These are phyloP conservation scores for Denticeps clupeoides DNA, from an alignment of 2,797 vertebrate species.

Conservation along the genomic window DNA sequence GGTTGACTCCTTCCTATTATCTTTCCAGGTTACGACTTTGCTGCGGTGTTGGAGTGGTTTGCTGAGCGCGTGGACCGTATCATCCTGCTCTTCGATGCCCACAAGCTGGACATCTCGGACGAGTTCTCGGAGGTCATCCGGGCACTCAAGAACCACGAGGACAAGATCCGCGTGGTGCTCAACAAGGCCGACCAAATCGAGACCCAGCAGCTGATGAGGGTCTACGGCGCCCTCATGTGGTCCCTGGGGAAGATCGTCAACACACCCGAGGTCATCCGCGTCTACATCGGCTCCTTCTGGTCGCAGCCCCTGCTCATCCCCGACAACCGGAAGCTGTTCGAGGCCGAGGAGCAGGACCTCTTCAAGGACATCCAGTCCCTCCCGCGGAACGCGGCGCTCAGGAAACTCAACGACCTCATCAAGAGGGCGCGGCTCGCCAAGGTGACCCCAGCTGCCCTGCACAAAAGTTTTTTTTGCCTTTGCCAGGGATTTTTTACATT, in stretches of 20 bases:
- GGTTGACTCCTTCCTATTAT: neutral
- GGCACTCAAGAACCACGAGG: slow-evolving; percentile 92
- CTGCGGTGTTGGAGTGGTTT: slow-evolving; percentile 90
- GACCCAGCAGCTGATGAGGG: no score
- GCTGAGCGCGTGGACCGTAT: no score
- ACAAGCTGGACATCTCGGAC: slow-evolving; percentile 92
- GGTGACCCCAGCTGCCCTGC: slow-evolving; percentile 97
- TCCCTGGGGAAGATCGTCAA: slow-evolving; percentile 96
- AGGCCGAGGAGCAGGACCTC: slow-evolving; percentile 98
- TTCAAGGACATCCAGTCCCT: slow-evolving; percentile 94
- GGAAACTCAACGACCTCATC: no score
- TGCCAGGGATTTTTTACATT: no score
- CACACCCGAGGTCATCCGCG: slow-evolving; percentile 90
- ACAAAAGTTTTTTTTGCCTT: no score
- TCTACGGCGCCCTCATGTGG: slow-evolving; percentile 98
- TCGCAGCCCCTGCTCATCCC: slow-evolving; percentile 91
- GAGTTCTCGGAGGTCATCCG: slow-evolving; percentile 99
- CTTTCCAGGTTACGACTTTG: slow-evolving; percentile 84
- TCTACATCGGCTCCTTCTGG: slow-evolving; percentile 95
- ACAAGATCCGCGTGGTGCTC: no score
- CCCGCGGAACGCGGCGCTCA: slow-evolving; percentile 85
- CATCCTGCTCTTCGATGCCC: no score
- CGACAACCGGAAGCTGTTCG: slow-evolving; percentile 88
- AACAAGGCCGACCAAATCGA: no score
- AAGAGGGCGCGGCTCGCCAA: no score